These are phyloP conservation scores for Enteromius unitaeniatus DNA, from an alignment of 2,797 vertebrate genomes.

Conservation along the genomic window DNA sequence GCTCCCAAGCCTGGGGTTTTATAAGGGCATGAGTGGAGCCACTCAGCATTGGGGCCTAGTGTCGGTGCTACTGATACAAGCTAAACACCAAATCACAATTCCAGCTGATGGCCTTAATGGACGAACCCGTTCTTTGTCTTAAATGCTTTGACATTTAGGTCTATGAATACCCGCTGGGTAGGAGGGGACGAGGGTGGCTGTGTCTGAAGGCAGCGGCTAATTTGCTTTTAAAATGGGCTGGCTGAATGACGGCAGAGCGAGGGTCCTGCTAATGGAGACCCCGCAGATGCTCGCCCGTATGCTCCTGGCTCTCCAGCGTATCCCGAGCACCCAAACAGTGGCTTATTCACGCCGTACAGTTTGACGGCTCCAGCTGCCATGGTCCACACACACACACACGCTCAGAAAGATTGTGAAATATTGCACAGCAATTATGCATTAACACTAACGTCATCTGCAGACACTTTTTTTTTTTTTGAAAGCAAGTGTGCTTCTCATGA, in stretches of 20 bases:
- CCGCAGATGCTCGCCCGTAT: conserved; percentile 61
- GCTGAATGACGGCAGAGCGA: conserved; percentile 16
- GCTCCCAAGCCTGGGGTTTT: conserved; percentile 12
- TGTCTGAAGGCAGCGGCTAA: conserved; percentile 55
- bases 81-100: conserved; percentile 50
- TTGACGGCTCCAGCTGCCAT: conserved; percentile 62
- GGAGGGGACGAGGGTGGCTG: conserved; percentile 37
- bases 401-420: conserved; percentile 29
- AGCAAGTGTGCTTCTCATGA: neutral
- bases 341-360: conserved; percentile 60
- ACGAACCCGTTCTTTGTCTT: conserved; percentile 44
- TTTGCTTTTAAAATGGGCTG: conserved; percentile 63
- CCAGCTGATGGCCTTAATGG: conserved; percentile 43
- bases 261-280: conserved; percentile 55
- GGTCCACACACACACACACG: conserved; percentile 37
- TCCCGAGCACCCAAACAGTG: conserved; percentile 56
- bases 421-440: conserved; percentile 10
- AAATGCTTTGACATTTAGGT: conserved; percentile 64
- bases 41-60: neutral
- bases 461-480: neutral
- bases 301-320: conserved; percentile 57
- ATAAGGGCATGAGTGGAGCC: neutral
- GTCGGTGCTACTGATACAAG: conserved; percentile 11
- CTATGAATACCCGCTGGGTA: conserved; percentile 34
- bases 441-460: conserved; percentile 25